A percentile compares a stretch with the other conserved stretches of the same genome.
phyloP scores from a whole-genome alignment of 2,888 invertebrate genomes.

The Colostygia pectinataria region DNA sequence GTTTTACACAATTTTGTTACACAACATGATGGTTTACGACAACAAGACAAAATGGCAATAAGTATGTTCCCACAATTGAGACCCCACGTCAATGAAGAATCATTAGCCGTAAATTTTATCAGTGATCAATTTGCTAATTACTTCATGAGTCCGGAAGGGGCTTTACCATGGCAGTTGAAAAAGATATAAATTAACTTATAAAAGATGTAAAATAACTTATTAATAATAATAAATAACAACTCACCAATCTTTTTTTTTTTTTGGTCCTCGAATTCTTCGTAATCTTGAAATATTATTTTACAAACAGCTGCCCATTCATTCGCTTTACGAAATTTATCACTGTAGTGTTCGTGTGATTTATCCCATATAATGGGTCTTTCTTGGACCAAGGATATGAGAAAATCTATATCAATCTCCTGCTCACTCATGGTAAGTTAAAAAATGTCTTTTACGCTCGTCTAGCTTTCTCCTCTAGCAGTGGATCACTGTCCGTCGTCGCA shows the following conservation, averaged over 20 bases:
- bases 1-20: constrained; percentile 2
- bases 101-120: constrained; percentile 34
- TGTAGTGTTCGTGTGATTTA: constrained; percentile 29
- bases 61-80: constrained; percentile 32
- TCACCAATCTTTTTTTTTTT: constrained; percentile 32
- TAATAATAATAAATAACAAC: constrained; percentile 28
- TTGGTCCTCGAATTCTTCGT: constrained; percentile 25
- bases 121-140: constrained; percentile 38
- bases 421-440: constrained; percentile 34
- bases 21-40: constrained; percentile 27
- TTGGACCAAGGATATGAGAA: constrained; percentile 35
- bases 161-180: constrained; percentile 25
- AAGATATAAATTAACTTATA: constrained; percentile 27
- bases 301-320: constrained; percentile 33
- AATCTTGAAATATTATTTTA: constrained; percentile 28
- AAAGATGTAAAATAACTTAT: constrained; percentile 26
- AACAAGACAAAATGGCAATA: constrained; percentile 30
- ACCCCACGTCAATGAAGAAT: constrained; percentile 30
- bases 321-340: constrained; percentile 30
- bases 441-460: constrained; percentile 29
- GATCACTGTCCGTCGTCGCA: constrained; percentile 22
- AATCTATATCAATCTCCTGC: constrained; percentile 38
- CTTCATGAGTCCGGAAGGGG: constrained; percentile 33
- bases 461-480: constrained; percentile 25
- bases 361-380: constrained; percentile 26